Evolutionary conservation across 2,113 vertebrate genomes (phyloP), one percentile per base, ranked within the genome.

Genomic region (Oncorhynchus tshawytscha): DNA sequence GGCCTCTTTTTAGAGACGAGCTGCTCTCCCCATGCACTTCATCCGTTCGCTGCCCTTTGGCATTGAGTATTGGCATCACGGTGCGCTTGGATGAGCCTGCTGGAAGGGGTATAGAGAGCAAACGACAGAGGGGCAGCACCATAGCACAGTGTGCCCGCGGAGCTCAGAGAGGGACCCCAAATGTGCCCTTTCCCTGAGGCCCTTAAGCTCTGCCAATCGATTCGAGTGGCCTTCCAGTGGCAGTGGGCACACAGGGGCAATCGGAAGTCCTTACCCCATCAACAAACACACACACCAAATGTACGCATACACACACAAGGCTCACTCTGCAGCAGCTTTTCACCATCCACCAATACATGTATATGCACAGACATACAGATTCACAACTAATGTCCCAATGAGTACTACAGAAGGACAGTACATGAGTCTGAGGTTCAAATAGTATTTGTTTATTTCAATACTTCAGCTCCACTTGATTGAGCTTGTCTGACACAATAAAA

Each of bases 191-290:
- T 85, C 80, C 86, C 77, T 77, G 78, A 81, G 84, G 83, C 85
- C 79, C 81, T 84, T 88, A 85, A 91, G 83, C 84, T 54, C 77
- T 75, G 65, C 77, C 84, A 77, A 88, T 90, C 84, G 79, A 88
- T 89, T 59, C 11, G 79, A 51, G 78, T 87, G 84, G 85, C 84
- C 80, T 88, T 86, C 85, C 29, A 78, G 73, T 70, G 67, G 77
- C 65, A 78, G 81, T 79, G 66, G 49, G 84, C 71, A 72, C 72
- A 12, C 71, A 74, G 29, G 24, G 34, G 67, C 75, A 76, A 76
- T 29, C 9, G 22, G 70, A 24, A 59, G 39, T 81, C 54, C 67
- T 72, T 62, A 29, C 51, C 64, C 24, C 31, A 20, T 4, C n/a
- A 15, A 20, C 24, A 31, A 48, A 64, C 60, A 59, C 67, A 22